Evolutionary conservation across 2,113 vertebrate genomes (phyloP).

Genomic region (Neogale vison): DNA sequence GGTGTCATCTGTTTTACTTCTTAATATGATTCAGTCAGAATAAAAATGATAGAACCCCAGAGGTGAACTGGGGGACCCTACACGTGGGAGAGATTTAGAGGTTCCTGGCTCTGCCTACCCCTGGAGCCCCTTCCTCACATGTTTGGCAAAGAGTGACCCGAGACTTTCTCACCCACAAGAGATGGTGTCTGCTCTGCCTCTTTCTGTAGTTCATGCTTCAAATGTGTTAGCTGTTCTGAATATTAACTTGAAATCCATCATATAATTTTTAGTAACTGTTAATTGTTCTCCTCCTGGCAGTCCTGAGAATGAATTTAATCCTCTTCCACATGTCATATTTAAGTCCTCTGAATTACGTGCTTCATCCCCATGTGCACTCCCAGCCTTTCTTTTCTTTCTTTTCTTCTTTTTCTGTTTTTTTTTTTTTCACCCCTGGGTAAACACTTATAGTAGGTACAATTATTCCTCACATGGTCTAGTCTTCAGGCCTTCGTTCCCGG

Average conservation of each 20-base stretch:
- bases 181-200: neutral
- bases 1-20: neutral
- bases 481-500: neutral
- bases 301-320: neutral
- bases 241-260: neutral
- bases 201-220: neutral
- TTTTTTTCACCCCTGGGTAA: neutral
- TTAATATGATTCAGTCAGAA: neutral
- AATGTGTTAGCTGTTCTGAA: neutral
- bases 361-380: neutral
- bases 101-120: neutral
- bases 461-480: neutral
- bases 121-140: neutral
- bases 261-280: neutral
- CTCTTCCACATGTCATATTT: neutral
- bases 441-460: neutral
- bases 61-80: neutral
- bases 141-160: neutral
- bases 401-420: too few relatives aligned
- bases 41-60: neutral
- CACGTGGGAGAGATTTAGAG: neutral
- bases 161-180: neutral
- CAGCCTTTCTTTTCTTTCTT: neutral
- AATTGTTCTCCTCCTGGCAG: neutral
- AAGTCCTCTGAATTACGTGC: neutral